A percentile compares a stretch with the other conserved stretches of the same genome.
Evolutionary conservation across 2,888 invertebrate species (phyloP).

Genomic region (Quadriops clusia): DNA sequence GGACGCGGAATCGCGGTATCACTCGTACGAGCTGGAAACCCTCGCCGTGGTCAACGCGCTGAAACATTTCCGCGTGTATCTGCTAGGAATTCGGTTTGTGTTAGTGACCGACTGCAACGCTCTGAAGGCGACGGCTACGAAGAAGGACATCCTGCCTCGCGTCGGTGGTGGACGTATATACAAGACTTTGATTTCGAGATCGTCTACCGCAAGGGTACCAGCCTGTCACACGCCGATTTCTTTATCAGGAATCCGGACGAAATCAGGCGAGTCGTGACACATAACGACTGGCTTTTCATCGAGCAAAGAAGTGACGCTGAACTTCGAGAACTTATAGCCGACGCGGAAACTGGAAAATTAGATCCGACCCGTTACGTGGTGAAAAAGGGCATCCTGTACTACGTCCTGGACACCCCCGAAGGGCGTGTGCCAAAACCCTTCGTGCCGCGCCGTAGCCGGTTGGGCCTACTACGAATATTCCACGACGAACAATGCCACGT

Average conservation of each 20-base stretch:
- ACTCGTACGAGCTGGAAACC: constrained; percentile 24
- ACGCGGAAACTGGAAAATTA: no score
- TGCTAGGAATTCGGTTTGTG: constrained; percentile 19
- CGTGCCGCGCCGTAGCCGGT: constrained; percentile 7
- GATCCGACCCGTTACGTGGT: constrained; percentile 4
- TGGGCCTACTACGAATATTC: constrained; percentile 19
- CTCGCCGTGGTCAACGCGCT: constrained; percentile 25
- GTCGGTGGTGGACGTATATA: no score
- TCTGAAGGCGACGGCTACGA: no score
- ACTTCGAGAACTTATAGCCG: constrained; percentile 2
- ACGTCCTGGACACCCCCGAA: neutral
- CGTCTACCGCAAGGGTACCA: constrained; percentile 5
- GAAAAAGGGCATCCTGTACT: constrained; percentile 7
- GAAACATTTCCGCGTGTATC: constrained; percentile 21
- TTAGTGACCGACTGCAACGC: constrained; percentile 28
- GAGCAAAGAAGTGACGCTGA: constrained; percentile 8
- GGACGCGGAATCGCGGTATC: constrained; percentile 21
- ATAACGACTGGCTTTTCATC: constrained; percentile 5
- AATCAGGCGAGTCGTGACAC: neutral
- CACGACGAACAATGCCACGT: constrained; percentile 20
- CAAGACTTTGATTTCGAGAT: no score
- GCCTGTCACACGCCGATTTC: constrained; percentile 8
- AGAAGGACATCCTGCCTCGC: no score
- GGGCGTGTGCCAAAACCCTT: constrained; percentile 1
- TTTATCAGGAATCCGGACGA: constrained; percentile 6